Conservation (phyloP, 92 coral and sea anemone species). For the Heteractis magnifica region DNA sequence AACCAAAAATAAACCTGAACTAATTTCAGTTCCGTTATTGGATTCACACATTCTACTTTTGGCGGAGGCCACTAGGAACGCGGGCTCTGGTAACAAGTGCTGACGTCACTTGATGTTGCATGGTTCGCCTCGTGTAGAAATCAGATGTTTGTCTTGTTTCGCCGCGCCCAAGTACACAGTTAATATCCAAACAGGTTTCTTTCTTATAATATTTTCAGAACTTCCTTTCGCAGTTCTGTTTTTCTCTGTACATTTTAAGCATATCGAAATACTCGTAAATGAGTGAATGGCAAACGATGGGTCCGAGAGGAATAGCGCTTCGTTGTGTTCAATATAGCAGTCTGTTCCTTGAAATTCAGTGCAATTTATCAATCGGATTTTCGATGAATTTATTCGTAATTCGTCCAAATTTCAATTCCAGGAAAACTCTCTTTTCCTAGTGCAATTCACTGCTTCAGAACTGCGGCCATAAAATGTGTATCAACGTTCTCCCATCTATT, state of each 20-base stretch:
- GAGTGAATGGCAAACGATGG: not conserved
- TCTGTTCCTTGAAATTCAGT: not conserved
- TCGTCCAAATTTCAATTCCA: not conserved
- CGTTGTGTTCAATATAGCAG: not conserved
- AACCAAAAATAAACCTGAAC: too few species aligned
- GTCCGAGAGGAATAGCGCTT: not conserved
- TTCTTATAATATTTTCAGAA: not conserved
- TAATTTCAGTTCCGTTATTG: too few species aligned
- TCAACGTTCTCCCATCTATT: constrained; percentile 69
- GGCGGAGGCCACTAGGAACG: too few species aligned
- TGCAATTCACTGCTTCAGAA: constrained; percentile 19
- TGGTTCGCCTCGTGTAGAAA: too few species aligned
- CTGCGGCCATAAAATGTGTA: constrained; percentile 59
- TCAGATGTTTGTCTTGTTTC: too few species aligned
- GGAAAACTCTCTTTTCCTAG: not conserved
- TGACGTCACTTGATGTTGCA: too few species aligned
- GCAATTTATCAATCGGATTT: not conserved
- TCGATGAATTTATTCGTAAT: not conserved
- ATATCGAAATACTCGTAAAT: not conserved
- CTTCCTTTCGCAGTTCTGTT: not conserved
- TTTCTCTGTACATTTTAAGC: not conserved
- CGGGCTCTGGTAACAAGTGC: too few species aligned
- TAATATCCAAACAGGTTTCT: too few species aligned
- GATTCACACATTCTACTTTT: too few species aligned
- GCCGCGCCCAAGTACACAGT: too few species aligned